phyloP scores from a whole-genome alignment of 53 echinoderm and acorn worm species.

The Arbacia lixula region DNA sequence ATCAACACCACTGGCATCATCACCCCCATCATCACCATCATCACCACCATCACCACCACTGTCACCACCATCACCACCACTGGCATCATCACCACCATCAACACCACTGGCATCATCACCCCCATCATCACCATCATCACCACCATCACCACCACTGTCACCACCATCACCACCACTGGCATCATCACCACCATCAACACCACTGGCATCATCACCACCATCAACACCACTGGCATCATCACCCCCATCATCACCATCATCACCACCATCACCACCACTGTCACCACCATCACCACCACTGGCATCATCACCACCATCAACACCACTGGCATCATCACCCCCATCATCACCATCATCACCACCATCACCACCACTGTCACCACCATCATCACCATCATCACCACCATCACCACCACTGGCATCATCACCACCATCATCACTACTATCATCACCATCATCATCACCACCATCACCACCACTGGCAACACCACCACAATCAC shows the following conservation, averaged over 20 bases:
- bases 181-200: background rate
- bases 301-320: background rate
- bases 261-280: background rate
- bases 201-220: background rate
- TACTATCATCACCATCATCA: background rate
- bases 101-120: slow-evolving; percentile 20
- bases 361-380: background rate
- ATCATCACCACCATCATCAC: background rate
- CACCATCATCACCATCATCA: background rate
- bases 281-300: background rate
- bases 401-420: background rate
- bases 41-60: slow-evolving; percentile 35
- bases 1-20: background rate
- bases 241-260: background rate
- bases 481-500: background rate
- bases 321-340: background rate
- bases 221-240: background rate
- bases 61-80: slow-evolving; percentile 2
- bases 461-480: background rate
- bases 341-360: background rate
- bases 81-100: slow-evolving; percentile 21
- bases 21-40: slow-evolving; percentile 16
- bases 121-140: background rate
- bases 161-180: too few relatives aligned
- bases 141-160: background rate